Percentiles rank a stretch among this genome's conserved stretches.
phyloP scores from a whole-genome alignment of 2,113 vertebrate species.

The Amia ocellicauda region DNA sequence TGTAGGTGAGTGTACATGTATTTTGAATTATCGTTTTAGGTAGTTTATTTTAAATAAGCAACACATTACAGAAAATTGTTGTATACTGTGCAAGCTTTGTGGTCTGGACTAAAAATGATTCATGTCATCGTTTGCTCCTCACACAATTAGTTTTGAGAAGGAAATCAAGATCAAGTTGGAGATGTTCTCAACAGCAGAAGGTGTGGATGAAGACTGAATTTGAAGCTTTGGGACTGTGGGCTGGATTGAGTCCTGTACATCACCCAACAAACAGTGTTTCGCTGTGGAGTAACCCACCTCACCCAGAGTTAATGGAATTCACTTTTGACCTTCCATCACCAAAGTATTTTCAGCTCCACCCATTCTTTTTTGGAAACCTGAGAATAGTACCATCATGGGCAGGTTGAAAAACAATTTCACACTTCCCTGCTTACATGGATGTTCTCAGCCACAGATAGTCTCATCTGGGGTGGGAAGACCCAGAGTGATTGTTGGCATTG shows the following conservation, averaged over 20 bases:
- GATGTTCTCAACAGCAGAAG: slow-evolving; percentile 23
- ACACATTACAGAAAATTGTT: too few species aligned
- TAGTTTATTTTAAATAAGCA: too few species aligned
- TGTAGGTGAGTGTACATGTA: too few species aligned
- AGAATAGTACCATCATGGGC: slow-evolving; percentile 17
- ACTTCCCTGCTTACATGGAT: slow-evolving; percentile 16
- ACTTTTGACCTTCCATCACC: slow-evolving; percentile 15
- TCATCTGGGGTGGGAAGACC: slow-evolving; percentile 22
- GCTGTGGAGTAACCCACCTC: slow-evolving; percentile 26
- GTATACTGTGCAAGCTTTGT: too few species aligned
- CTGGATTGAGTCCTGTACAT: slow-evolving; percentile 7
- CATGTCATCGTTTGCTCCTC: too few species aligned
- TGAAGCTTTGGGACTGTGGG: too few species aligned
- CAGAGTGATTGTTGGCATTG: slow-evolving; percentile 19
- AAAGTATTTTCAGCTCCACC: too few species aligned
- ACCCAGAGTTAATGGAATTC: slow-evolving; percentile 23
- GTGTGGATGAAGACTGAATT: too few species aligned
- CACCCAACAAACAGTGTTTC: slow-evolving; percentile 20
- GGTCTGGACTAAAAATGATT: too few species aligned
- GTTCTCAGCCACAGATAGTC: background rate
- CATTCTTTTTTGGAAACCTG: slow-evolving; percentile 34
- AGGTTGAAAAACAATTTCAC: slow-evolving; percentile 35
- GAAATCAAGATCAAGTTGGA: too few species aligned
- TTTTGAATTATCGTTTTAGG: too few species aligned
- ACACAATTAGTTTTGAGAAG: too few species aligned